Evolutionary conservation across 2,888 invertebrate genomes (phyloP), one percentile per base, ranked within the genome.

Genomic region (Torymus texanus): DNA sequence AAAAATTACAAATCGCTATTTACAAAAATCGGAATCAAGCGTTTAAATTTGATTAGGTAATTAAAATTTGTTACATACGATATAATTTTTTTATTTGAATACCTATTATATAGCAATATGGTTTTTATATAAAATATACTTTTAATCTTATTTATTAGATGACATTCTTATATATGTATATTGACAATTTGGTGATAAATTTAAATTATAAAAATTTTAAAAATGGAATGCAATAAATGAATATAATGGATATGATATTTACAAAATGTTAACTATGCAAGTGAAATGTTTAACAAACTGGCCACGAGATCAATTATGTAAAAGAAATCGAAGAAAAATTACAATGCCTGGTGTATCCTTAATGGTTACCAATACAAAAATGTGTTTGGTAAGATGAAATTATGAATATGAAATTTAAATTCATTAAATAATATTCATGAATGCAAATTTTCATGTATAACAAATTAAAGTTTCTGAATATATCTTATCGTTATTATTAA

Each of bases 271-370:
- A 75, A 81, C 62, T 41, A 53, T 62, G 55, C n/a, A 18, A 55
- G 16, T 24, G 41, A 63, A 74, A 56, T 18, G 21, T 78, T 68
- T 61, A 41, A 73, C 71, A 55, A 78, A 75, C 78, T 79, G 78
- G 78, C 79, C 79, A 75, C 79, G 75, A 82, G 75, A 82, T 82
- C 77, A 79, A 65, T 67, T 18, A 70, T 53, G 51, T 16, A 73
- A 70, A 53, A 59, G 61, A 51, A 70, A 67, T 59, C 10, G 67
- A 63, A 58, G 41, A 79, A 74, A 74, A 78, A 78, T 75, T 65
- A 70, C 65, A 75, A 18, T 72, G 53, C 18, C 29, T 21, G 58
- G 65, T 65, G 53, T 41, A 41, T 41, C 5, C 1, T 14, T 68
- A 68, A 67, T 67, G 16, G 68, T 66, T 66, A 29, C 61, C 53